phyloP scores from a whole-genome alignment of 2,888 invertebrate species.

The Pantelozetes paolii region DNA sequence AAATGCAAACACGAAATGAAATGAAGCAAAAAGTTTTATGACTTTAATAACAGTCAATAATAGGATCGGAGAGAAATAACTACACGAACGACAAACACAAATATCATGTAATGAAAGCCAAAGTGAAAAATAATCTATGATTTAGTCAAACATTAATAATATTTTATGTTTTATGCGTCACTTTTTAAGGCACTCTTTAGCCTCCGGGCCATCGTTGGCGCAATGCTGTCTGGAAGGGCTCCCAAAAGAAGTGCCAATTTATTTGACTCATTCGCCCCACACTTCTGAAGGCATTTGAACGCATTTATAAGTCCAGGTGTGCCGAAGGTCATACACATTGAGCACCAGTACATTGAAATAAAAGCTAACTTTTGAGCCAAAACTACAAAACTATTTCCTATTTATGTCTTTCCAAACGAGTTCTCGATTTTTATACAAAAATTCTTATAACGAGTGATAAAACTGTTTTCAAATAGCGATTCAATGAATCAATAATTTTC shows the following conservation, averaged over 20 bases:
- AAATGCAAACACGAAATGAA: neutral
- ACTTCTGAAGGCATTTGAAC: constrained; percentile 22
- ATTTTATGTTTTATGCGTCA: constrained; percentile 3
- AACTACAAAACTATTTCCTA: constrained; percentile 13
- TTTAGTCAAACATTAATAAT: constrained; percentile 21
- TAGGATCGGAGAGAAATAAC: neutral
- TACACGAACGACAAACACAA: neutral
- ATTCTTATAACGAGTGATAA: neutral
- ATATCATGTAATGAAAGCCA: constrained; percentile 30
- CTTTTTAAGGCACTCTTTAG: constrained; percentile 28
- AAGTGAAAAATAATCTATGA: constrained; percentile 28
- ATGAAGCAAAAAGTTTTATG: neutral
- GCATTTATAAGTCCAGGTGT: constrained; percentile 21
- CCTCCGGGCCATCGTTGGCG: constrained; percentile 35
- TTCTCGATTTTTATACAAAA: neutral
- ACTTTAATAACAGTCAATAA: constrained; percentile 23
- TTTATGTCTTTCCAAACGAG: constrained; percentile 12
- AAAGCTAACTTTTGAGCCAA: neutral
- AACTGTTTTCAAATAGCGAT: neutral
- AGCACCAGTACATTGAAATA: neutral
- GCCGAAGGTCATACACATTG: constrained; percentile 23
- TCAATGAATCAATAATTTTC: neutral
- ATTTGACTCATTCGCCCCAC: constrained; percentile 17
- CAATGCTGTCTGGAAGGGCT: constrained; percentile 40
- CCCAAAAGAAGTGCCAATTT: constrained; percentile 17